Evolutionary conservation across 2,797 vertebrate species (phyloP).

Genomic region (Apogon talboti): DNA sequence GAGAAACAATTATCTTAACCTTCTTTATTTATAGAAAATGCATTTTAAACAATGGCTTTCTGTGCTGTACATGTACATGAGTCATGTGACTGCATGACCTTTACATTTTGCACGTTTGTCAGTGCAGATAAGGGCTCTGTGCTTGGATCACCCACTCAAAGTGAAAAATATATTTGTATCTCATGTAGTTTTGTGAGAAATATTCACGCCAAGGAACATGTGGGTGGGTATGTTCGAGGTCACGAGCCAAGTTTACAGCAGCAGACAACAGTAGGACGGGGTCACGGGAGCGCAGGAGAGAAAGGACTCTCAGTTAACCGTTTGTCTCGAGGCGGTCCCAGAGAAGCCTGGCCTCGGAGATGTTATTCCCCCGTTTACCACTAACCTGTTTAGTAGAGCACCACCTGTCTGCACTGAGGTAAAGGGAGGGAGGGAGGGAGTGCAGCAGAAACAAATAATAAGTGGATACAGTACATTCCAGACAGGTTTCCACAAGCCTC

Average conservation of each 20-base stretch:
- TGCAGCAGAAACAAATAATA: neutral
- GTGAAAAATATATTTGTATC: constrained; percentile 9
- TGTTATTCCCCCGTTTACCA: constrained; percentile 32
- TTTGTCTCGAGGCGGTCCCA: constrained; percentile 37
- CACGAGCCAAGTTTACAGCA: constrained; percentile 28
- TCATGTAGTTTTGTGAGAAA: constrained; percentile 12
- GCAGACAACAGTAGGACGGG: constrained; percentile 33
- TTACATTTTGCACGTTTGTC: constrained; percentile 14
- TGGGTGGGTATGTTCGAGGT: constrained; percentile 39
- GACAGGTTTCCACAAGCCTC: constrained; percentile 66
- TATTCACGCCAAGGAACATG: constrained; percentile 25
- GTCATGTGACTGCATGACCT: constrained; percentile 22
- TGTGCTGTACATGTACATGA: constrained; percentile 8
- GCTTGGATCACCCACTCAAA: constrained; percentile 1
- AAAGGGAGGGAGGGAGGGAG: constrained; percentile 16
- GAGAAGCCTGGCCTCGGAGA: constrained; percentile 28
- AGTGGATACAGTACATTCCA: constrained; percentile 60
- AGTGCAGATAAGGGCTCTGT: constrained; percentile 11
- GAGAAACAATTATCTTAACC: constrained; percentile 22
- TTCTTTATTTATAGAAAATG: constrained; percentile 29
- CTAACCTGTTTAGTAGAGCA: constrained; percentile 55
- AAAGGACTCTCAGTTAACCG: constrained; percentile 6
- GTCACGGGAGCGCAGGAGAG: constrained; percentile 34
- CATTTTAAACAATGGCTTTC: constrained; percentile 38
- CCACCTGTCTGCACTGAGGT: constrained; percentile 47